Evolutionary conservation across 2,797 vertebrate species (phyloP).

Genomic region (Emydoidea blandingii): DNA sequence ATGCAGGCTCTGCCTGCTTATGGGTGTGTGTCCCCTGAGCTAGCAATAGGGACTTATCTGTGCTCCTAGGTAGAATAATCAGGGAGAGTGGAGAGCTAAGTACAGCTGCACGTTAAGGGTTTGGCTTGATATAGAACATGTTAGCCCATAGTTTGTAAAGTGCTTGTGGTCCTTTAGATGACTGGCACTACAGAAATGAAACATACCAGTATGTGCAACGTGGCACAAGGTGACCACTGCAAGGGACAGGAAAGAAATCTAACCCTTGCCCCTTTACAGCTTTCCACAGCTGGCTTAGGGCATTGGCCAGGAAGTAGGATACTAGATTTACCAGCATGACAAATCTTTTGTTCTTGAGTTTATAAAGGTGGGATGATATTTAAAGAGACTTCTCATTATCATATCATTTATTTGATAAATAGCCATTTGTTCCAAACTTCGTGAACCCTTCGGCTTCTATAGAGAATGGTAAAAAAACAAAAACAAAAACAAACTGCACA

Average conservation of each 20-base stretch:
- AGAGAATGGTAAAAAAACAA: slow-evolving; percentile 32
- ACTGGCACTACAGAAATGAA: neutral
- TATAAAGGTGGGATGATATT: neutral
- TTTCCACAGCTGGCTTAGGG: slow-evolving; percentile 29
- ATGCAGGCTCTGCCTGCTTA: neutral
- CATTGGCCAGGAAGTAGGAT: slow-evolving; percentile 17
- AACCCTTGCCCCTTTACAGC: slow-evolving; percentile 4
- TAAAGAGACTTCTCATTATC: slow-evolving; percentile 35
- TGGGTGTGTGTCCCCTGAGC: neutral
- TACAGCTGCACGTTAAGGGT: neutral
- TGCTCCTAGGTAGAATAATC: neutral
- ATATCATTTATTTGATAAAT: slow-evolving; percentile 49
- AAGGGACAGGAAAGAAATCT: neutral
- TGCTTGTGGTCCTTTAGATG: neutral
- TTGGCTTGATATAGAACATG: neutral
- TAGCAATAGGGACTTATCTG: neutral
- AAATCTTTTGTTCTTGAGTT: slow-evolving; percentile 31
- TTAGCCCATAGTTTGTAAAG: neutral
- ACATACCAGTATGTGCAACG: neutral
- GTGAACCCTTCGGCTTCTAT: slow-evolving; percentile 54
- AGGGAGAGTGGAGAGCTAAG: neutral
- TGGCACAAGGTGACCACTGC: neutral
- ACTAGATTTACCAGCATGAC: neutral
- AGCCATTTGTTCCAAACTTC: slow-evolving; percentile 48
- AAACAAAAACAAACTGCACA: slow-evolving; percentile 24